These are phyloP conservation scores for Cuniculus paca DNA, from an alignment of 2,797 vertebrate genomes.

Conservation along the genomic window DNA sequence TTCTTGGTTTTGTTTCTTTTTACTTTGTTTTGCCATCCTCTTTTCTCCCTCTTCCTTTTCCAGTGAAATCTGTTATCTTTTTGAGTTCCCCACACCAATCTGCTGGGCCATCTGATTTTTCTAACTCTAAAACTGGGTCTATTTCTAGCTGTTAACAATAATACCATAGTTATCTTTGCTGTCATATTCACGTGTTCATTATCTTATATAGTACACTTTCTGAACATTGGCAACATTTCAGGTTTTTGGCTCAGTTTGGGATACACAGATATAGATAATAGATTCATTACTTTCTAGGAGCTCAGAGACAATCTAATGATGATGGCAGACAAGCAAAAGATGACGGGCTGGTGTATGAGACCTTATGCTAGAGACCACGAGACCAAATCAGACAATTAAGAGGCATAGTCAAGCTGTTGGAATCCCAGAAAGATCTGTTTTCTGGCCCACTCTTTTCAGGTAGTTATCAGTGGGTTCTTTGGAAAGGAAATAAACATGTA, in stretches of 20 bases:
- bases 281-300: neutral
- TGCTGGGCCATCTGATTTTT: conserved; percentile 80
- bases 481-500: neutral
- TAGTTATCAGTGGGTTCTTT: neutral
- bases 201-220: neutral
- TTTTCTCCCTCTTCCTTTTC: conserved; percentile 58
- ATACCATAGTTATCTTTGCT: conserved; percentile 49
- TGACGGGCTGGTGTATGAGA: neutral
- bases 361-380: neutral
- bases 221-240: neutral
- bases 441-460: neutral
- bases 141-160: conserved; percentile 72
- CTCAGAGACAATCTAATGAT: neutral
- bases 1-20: conserved; percentile 64
- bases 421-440: neutral
- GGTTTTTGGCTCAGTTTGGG: neutral
- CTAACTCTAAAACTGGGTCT: conserved; percentile 67
- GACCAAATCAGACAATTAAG: neutral
- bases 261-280: neutral
- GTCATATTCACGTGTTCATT: conserved; percentile 1
- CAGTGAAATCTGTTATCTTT: conserved; percentile 74
- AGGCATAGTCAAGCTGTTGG: neutral
- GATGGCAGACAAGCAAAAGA: neutral
- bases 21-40: conserved; percentile 42
- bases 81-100: conserved; percentile 63